Base-by-base conservation (phyloP, 1,140 invertebrate genomes). In the Lineus longissimus region DNA sequence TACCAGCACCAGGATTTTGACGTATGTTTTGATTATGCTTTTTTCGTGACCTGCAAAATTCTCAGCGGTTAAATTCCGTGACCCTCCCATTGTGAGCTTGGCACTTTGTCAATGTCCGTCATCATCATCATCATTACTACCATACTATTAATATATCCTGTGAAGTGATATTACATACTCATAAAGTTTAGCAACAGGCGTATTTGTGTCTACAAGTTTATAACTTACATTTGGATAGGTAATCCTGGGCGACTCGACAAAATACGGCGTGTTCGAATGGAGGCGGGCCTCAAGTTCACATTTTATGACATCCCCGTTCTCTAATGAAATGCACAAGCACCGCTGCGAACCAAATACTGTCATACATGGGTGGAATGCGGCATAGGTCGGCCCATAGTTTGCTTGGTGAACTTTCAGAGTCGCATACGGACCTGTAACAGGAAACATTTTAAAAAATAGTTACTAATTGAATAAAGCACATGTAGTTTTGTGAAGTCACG, bases 251-350 rank as follows among this genome's bases (percentile, higher is more conserved):
- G 65, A 56, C 30, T 62, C 61, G 40, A 45, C 31, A 36, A 58
- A 67, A n/a, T 65, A 51, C 30, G 41, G 25, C 0, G 25, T 54
- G 25, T 25, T 33, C 7, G 60, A 29, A 25, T 65, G 59, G n/a
- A 40, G 33, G 4, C 43, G 55, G 29, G 57, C 57, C 58, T 72
- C 71, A 43, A 71, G 30, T 30, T 70, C 64, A 59, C 64, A 62
- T 29, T 74, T 73, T 11, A 71, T 30, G 23, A 74, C 66, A 62
- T 74, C 71, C 54, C 73, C 69, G 69, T 62, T 73, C 27, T 67
- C 66, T 56, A 71, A 56, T 23, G 60, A 67, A 56, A 66, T 55
- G 64, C 69, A 71, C n/a, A 71, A 59, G 23, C 29, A 55, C 31
- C 68, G 64, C 71, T 73, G 30, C 6, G 62, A 54, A 23, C n/a